A percentile compares a stretch with the other conserved stretches of the same genome.
These are phyloP conservation scores for Megaustenia siamemsis DNA, from an alignment of 2,888 invertebrate genomes.

Conservation along the genomic window DNA sequence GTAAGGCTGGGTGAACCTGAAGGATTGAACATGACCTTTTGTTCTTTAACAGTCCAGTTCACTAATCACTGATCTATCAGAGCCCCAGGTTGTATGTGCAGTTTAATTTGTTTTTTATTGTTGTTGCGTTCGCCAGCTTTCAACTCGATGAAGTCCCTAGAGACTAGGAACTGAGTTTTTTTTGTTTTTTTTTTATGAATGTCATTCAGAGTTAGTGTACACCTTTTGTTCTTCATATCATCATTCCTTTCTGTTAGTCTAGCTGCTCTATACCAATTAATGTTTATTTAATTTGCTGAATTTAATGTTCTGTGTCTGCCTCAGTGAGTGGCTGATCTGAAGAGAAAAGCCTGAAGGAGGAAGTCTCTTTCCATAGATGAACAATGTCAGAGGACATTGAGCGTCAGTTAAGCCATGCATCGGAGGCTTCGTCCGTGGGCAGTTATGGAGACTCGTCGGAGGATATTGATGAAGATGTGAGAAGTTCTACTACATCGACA, in stretches of 20 bases:
- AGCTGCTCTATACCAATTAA: no score
- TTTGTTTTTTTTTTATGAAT: not conserved
- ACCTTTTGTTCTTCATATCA: no score
- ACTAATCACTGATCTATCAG: no score
- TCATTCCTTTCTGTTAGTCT: no score
- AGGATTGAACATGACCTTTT: no score
- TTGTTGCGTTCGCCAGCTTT: no score
- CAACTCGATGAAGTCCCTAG: no score
- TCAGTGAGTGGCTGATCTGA: not conserved
- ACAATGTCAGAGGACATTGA: constrained; percentile 55
- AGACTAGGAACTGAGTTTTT: no score
- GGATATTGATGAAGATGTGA: constrained; percentile 68
- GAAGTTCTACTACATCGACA: constrained; percentile 69
- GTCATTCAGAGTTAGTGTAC: not conserved
- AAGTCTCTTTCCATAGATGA: not conserved
- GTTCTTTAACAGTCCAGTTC: no score
- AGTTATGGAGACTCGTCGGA: constrained; percentile 56
- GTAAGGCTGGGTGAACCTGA: no score
- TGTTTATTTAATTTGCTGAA: not conserved
- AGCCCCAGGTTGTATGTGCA: no score
- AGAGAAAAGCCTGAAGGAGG: not conserved
- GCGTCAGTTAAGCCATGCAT: constrained; percentile 56
- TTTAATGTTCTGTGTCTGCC: not conserved
- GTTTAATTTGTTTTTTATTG: no score
- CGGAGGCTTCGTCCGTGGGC: constrained; percentile 55